A percentile compares a stretch with the other conserved stretches of the same genome.
Conservation (phyloP, 2,797 vertebrate species). For the Phataginus tetradactyla region DNA sequence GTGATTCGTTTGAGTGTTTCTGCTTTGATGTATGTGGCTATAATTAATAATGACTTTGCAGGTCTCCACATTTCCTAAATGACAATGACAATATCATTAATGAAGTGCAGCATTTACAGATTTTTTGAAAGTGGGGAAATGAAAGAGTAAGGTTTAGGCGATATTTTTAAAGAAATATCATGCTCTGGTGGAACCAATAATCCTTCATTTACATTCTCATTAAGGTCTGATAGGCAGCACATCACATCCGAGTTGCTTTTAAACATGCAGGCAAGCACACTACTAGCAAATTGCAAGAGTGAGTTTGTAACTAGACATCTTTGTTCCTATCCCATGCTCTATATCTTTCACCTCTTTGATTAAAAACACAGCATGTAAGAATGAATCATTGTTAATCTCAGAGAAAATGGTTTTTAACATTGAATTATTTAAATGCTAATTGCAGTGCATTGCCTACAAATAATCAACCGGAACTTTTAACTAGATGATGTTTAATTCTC, state of each 20-base stretch:
- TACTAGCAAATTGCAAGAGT: conserved; percentile 37
- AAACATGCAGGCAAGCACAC: conserved; percentile 26
- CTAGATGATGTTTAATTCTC: conserved; percentile 59
- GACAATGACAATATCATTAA: conserved; percentile 72
- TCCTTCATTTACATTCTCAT: conserved; percentile 66
- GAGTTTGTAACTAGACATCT: conserved; percentile 61
- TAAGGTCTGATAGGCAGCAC: neutral
- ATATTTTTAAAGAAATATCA: conserved; percentile 69
- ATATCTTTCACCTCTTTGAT: conserved; percentile 64
- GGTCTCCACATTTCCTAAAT: conserved; percentile 68
- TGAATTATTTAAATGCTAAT: conserved; percentile 71
- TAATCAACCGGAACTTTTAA: conserved; percentile 74
- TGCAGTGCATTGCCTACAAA: conserved; percentile 57
- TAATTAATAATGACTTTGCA: conserved; percentile 78
- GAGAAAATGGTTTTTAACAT: conserved; percentile 67
- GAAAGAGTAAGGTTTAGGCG: conserved; percentile 45
- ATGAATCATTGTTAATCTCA: conserved; percentile 74
- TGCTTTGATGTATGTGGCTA: conserved; percentile 71
- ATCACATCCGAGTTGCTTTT: conserved; percentile 27
- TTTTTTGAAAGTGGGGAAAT: conserved; percentile 57
- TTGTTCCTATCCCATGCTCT: conserved; percentile 44
- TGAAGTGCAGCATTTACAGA: conserved; percentile 43
- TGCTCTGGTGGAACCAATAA: conserved; percentile 2
- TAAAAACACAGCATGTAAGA: conserved; percentile 58
- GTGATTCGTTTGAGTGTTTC: conserved; percentile 73